phyloP scores from a whole-genome alignment of 2,797 vertebrate species.

The Capromys pilorides region DNA sequence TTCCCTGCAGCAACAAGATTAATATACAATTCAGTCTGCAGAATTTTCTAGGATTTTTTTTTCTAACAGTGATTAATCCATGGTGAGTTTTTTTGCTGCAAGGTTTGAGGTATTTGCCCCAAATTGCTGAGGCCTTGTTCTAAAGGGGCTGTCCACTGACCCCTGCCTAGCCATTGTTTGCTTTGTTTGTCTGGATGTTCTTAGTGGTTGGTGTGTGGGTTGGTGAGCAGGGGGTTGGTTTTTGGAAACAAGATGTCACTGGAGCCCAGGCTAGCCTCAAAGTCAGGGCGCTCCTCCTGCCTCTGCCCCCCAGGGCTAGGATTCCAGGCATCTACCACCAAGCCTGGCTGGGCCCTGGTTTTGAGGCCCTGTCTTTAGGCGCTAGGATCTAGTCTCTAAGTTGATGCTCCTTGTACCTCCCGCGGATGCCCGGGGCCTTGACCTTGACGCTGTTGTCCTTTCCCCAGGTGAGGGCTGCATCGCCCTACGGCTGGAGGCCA shows the following conservation, averaged over 20 bases:
- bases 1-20: not conserved
- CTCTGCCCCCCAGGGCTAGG: not conserved
- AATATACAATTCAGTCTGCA: not conserved
- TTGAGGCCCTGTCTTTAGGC: not conserved
- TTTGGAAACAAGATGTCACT: not conserved
- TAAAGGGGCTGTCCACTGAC: not conserved
- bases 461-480: constrained; percentile 94
- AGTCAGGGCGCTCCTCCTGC: not conserved
- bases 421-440: not conserved
- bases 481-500: constrained; percentile 91
- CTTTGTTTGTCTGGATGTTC: not conserved
- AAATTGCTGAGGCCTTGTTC: not conserved
- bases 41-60: not conserved
- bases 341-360: not conserved
- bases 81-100: not conserved
- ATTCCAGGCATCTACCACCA: not conserved
- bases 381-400: not conserved
- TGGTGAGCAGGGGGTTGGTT: not conserved
- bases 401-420: no score
- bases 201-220: not conserved
- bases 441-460: not conserved
- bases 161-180: not conserved
- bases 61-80: not conserved
- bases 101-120: not conserved
- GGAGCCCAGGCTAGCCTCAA: not conserved